A percentile compares a stretch with the other conserved stretches of the same genome.
These are phyloP conservation scores for Podarcis raffonei DNA, from an alignment of 2,113 vertebrate species.

Conservation along the genomic window DNA sequence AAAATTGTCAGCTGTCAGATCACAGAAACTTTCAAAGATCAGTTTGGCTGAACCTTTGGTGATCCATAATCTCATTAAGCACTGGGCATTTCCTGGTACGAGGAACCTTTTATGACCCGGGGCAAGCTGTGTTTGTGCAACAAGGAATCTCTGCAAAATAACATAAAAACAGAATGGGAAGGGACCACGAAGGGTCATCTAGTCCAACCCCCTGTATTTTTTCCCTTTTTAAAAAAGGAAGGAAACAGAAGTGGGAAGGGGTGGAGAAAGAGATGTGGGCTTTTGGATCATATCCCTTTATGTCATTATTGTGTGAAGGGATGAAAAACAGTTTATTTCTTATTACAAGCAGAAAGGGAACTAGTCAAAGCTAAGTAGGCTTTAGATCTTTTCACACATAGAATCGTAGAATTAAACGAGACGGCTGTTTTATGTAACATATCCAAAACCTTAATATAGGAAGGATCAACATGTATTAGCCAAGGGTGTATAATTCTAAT, in stretches of 20 bases:
- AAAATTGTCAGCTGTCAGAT: conserved; percentile 6
- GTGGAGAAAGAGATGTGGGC: too few relatives aligned
- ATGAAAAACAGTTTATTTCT: not conserved
- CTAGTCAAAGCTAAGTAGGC: not conserved
- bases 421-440: not conserved
- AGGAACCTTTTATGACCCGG: not conserved
- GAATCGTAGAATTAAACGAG: too few relatives aligned
- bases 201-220: too few relatives aligned
- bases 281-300: not conserved
- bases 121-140: not conserved
- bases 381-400: not conserved
- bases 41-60: not conserved
- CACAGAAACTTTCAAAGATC: not conserved
- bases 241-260: not conserved
- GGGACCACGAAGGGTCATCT: too few relatives aligned
- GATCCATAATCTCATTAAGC: not conserved
- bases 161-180: too few relatives aligned
- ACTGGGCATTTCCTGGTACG: not conserved
- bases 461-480: not conserved
- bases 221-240: not conserved
- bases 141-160: not conserved
- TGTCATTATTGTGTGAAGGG: not conserved
- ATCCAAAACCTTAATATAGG: not conserved
- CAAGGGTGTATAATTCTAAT: not conserved
- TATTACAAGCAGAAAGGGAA: not conserved